Evolutionary conservation across 2,888 invertebrate species (phyloP), one percentile per base, ranked within the genome.

Genomic region (Diarsia dahlii): DNA sequence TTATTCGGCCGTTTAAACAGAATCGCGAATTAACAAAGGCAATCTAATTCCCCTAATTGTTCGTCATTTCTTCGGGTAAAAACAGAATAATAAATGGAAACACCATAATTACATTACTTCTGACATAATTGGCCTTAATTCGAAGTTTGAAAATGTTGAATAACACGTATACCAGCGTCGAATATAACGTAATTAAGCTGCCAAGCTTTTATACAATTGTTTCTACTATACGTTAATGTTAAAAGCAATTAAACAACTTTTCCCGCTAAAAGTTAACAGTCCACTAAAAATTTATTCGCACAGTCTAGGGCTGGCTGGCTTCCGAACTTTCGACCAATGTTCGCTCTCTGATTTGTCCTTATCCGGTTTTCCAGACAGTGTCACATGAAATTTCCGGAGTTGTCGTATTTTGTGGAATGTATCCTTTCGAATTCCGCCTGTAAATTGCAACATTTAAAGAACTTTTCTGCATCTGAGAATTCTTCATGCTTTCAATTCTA

Each of bases 41-140:
- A 39, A 74, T 48, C 39, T 77, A 81, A 80, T 87, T 80, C 45
- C 48, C 50, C 68, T 77, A 81, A 85, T 78, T 86, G 64, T 74
- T 69, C 76, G 68, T 81, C 60, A 82, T 80, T 74, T 80, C 58
- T 84, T 71, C 65, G 73, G 78, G 62, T 65, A 74, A 76, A 85
- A 86, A 75, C 68, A 65, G 64, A 87, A 87, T 84, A 87, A 87
- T 84, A 72, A 80, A 78, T 80, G 74, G 70, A 78, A 78, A 67
- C 76, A 78, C 65, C 54, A 77, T 80, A 82, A 88, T 86, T 78
- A 80, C 75, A 58, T 87, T 85, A 77, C 78, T 78, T 68, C 65
- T 78, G 69, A 78, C 74, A 66, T 84, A 87, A 87, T 83, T 83
- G 70, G 67, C 60, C 62, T 68, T 85, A 75, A 86, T 87, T 85